Percentiles rank a stretch among this genome's conserved stretches.
These are phyloP conservation scores for Pan paniscus DNA, from an alignment of 2,113 vertebrate genomes.

Conservation along the genomic window DNA sequence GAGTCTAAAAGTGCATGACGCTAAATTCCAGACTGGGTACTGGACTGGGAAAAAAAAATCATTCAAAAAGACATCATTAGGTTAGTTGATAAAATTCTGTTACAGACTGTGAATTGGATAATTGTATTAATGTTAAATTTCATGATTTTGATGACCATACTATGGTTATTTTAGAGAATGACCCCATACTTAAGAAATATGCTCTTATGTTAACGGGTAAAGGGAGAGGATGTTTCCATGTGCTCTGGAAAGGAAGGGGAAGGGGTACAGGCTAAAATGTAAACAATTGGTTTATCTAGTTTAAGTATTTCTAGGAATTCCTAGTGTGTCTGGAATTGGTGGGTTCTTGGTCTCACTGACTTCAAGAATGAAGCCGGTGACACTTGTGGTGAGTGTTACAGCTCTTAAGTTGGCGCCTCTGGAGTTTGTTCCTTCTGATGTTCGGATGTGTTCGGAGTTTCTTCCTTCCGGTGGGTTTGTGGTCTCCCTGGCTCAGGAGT, in stretches of 20 bases:
- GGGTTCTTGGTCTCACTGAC: no score
- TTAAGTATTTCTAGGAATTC: not conserved
- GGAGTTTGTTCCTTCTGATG: no score
- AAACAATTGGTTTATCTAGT: not conserved
- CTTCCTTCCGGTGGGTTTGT: no score
- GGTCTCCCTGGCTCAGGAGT: no score
- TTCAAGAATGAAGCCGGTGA: no score
- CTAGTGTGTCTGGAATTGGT: not conserved
- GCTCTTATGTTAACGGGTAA: not conserved
- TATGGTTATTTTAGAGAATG: not conserved
- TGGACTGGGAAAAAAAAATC: not conserved
- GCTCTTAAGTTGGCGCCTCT: no score
- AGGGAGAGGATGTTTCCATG: not conserved
- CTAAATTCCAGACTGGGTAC: not conserved
- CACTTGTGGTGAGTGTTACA: no score
- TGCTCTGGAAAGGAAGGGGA: not conserved
- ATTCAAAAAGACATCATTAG: not conserved
- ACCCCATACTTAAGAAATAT: not conserved
- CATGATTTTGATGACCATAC: not conserved
- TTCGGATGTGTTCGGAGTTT: no score
- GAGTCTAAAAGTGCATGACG: not conserved
- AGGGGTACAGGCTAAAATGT: not conserved
- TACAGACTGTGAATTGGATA: not conserved
- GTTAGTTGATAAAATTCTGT: not conserved
- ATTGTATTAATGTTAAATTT: not conserved